Evolutionary conservation across 2,888 invertebrate genomes (phyloP).

Genomic region (Protonemura montana): DNA sequence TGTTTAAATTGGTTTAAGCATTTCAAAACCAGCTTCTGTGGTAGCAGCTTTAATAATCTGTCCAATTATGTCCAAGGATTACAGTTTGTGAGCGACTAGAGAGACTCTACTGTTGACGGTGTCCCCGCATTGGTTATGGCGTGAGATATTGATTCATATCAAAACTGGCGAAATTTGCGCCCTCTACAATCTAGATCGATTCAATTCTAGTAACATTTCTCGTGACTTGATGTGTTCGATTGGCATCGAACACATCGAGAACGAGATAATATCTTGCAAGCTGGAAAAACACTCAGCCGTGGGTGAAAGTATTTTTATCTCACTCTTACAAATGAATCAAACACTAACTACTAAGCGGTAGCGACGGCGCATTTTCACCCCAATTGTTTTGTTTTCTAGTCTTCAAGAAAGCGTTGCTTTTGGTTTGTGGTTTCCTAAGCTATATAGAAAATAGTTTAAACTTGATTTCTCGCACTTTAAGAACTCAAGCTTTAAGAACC

Average conservation of each 20-base stretch:
- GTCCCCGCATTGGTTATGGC: neutral
- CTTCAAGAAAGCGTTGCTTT: neutral
- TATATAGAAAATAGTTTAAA: neutral
- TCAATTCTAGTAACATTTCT: neutral
- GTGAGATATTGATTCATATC: neutral
- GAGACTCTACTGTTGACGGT: neutral
- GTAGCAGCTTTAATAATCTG: neutral
- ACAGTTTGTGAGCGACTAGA: neutral
- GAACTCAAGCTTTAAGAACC: neutral
- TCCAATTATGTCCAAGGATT: neutral
- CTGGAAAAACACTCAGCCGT: neutral
- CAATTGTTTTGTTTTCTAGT: neutral
- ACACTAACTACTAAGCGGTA: neutral
- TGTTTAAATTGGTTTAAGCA: neutral
- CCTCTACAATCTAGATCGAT: neutral
- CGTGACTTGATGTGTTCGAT: neutral
- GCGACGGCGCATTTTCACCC: neutral
- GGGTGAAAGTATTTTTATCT: neutral
- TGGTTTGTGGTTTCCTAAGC: neutral
- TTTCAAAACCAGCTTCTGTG: neutral
- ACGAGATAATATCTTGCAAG: neutral
- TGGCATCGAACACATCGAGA: neutral
- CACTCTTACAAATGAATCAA: neutral
- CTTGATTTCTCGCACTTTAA: constrained; percentile 12
- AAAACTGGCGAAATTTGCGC: neutral